Base-by-base conservation (phyloP, 2,888 invertebrate genomes). In the Colostygia pectinataria region DNA sequence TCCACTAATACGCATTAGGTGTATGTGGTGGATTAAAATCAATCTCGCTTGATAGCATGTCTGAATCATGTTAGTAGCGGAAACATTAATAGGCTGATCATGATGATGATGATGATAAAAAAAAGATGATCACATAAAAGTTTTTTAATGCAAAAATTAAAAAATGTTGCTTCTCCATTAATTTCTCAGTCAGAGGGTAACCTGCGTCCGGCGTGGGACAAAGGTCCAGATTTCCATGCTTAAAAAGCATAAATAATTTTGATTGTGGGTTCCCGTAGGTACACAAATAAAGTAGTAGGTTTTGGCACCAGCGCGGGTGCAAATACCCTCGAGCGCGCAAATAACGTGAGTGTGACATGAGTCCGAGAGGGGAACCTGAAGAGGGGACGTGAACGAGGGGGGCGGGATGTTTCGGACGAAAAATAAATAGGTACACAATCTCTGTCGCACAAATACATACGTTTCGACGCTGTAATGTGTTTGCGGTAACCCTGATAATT, bases 351-450 rank as follows among this genome's bases (percentile, higher is more conserved):
- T 76, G 79, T 76, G 79, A 73, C 74, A 65, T 54, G 45, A 45
- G 51, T 52, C 52, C 52, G 61, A 61, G 60, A 57, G 60, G 53
- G 55, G 61, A 15, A 9, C 61, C 53, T 46, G 55, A 50, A 50
- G 52, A 51, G 37, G 15, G 57, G 57, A 55, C 48, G 54, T 44
- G 55, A 50, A 50, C n/a, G 52, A 52, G 41, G 13, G 47, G 47
- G 59, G 32, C 63, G 65, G 66, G 66, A 56, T 54, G 68, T 61
- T 48, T 55, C 60, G 74, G 70, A 63, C 73, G 67, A 74, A 81
- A 83, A 86, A 84, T 86, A 86, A 86, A 87, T 83, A 86, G 78
- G 79, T 78, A 81, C 78, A 80, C 79, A 83, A 81, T 81, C 81
- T 80, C 75, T 63, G 70, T 76, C 77, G 63, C 78, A 77, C 79